A percentile compares a stretch with the other conserved stretches of the same genome.
phyloP scores from a whole-genome alignment of 2,888 invertebrate species.

The Melikaiella ostensackeni region DNA sequence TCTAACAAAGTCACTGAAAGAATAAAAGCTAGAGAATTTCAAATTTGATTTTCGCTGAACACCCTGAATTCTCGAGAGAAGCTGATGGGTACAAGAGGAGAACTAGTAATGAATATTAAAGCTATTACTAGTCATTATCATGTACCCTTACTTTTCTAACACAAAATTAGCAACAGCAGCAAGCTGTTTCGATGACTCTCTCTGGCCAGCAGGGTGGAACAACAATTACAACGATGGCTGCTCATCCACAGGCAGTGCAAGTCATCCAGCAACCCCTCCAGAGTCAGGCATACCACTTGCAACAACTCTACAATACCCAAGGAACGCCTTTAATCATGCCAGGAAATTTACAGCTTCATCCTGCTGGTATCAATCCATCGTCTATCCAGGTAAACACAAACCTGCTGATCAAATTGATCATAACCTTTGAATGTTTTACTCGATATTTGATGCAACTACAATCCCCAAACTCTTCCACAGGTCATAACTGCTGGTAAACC shows the following conservation, averaged over 20 bases:
- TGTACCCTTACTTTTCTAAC: conserved; percentile 11
- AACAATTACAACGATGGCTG: conserved; percentile 87
- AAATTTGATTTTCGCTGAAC: not conserved
- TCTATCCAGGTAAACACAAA: conserved; percentile 82
- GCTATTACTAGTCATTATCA: conserved; percentile 5
- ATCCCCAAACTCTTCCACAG: conserved; percentile 73
- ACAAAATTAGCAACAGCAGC: conserved; percentile 74
- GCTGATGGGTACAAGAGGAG: conserved; percentile 1
- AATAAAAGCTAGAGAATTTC: not conserved
- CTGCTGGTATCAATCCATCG: conserved; percentile 86
- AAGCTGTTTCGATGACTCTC: conserved; percentile 76
- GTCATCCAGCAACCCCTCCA: conserved; percentile 90
- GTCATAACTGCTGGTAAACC: conserved; percentile 91
- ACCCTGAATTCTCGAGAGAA: not conserved
- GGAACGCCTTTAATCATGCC: conserved; percentile 88
- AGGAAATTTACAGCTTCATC: conserved; percentile 86
- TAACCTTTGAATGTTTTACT: not conserved
- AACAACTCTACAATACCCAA: conserved; percentile 89
- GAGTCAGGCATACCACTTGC: conserved; percentile 85
- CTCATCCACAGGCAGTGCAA: conserved; percentile 86
- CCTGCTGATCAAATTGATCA: not conserved
- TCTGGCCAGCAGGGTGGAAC: conserved; percentile 78
- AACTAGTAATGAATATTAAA: conserved; percentile 1
- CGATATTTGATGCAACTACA: not conserved
- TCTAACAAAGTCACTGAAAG: not conserved